phyloP scores from a whole-genome alignment of 2,888 invertebrate species.

The Elysia crispata region DNA sequence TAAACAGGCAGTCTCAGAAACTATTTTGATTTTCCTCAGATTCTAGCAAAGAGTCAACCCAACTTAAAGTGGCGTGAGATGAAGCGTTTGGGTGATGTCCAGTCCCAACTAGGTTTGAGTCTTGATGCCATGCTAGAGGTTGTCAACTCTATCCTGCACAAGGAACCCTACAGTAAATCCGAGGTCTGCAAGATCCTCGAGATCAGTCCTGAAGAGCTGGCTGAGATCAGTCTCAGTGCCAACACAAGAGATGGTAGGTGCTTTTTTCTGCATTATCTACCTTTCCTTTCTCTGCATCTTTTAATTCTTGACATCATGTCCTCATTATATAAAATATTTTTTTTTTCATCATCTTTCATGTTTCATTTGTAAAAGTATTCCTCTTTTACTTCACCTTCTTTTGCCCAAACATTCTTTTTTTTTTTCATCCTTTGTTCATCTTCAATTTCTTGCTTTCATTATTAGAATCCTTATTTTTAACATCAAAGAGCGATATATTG shows the following conservation, averaged over 20 bases:
- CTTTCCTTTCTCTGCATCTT: no score
- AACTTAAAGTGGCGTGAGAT: constrained; percentile 83
- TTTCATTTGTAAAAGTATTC: no score
- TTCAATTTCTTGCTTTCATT: no score
- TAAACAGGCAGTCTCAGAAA: no score
- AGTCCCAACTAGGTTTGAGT: constrained; percentile 82
- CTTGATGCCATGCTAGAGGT: constrained; percentile 85
- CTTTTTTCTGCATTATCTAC: background rate
- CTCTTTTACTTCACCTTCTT: no score
- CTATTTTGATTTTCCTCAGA: constrained; percentile 78
- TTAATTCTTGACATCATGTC: no score
- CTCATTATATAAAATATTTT: no score
- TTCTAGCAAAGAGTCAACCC: constrained; percentile 82
- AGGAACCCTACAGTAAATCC: constrained; percentile 69
- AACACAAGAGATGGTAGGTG: constrained; percentile 79
- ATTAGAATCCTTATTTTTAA: no score
- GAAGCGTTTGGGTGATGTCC: constrained; percentile 86
- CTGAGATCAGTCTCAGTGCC: constrained; percentile 83
- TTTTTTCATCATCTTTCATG: no score
- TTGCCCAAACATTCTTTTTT: no score
- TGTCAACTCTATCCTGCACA: constrained; percentile 79
- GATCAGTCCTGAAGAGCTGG: constrained; percentile 81
- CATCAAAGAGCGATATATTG: no score
- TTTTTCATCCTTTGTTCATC: no score
- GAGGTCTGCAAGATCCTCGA: constrained; percentile 75